Base-by-base conservation (phyloP, 2,888 invertebrate species). In the Himalopsyche kuldschensis region DNA sequence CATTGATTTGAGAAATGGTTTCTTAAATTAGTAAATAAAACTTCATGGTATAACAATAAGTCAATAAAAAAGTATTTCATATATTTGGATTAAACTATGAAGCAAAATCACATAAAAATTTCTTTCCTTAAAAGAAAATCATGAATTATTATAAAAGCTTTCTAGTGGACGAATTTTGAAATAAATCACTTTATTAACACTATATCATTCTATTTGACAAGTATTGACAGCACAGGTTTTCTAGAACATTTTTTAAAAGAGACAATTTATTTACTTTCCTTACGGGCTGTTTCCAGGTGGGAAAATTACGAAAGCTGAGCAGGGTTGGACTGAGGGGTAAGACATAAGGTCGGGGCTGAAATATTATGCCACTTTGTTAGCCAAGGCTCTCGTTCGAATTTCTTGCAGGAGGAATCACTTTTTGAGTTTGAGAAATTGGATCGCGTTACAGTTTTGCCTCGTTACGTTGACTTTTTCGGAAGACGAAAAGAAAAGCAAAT, bases 291-390 rank as follows among this genome's bases (percentile, higher is more conserved):
- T 20, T 55, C 24, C 55, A 55, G 55, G 55, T 55, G 10, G 6
- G 5, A 2, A 20, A 20, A 20, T 10, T 55, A 20, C 10, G 24
- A 55, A 55, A 55, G 10, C 20, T 20, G 55, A 55, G 24, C 55
- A 20, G 55, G 55, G 55, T 55, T 24, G 55, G 24, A 55, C 55
- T 55, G 55, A 41, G 41, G 41, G 24, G 78, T 35, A 35, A 35
- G 78, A 78, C 31, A 75, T 30, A 15, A 63, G 20, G 77, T 31
- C 41, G 46, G 15, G 75, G 47, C 78, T 84, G 82, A 84, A 82
- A 82, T 82, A 84, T 83, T 69, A 79, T 32, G 55, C 81, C 81
- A 80, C 82, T 81, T 84, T 82, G 81, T 83, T 84, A 81, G 41
- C 35, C 24, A 81, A 82, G 75, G 78, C 77, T 76, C 27, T 24